A percentile compares a stretch with the other conserved stretches of the same genome.
Conservation (phyloP, 2,888 invertebrate species). For the Brassicogethes aeneus region DNA sequence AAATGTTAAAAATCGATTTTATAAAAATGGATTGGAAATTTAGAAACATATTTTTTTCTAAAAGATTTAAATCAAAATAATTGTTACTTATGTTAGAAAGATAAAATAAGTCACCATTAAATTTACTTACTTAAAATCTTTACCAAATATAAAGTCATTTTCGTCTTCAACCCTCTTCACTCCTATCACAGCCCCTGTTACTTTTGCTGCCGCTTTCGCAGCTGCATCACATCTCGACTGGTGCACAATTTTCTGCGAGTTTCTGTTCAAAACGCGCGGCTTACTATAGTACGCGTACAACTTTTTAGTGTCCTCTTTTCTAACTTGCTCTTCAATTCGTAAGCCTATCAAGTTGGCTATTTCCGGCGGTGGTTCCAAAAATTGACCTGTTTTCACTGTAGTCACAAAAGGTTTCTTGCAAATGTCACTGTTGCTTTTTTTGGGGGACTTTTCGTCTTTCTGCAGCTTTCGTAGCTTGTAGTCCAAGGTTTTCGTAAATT, state of each 20-base stretch:
- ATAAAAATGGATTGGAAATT: too few relatives aligned
- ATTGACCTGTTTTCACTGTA: slow-evolving; percentile 71
- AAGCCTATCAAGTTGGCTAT: slow-evolving; percentile 57
- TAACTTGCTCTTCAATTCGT: slow-evolving; percentile 23
- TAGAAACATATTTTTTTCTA: too few relatives aligned
- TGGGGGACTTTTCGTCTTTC: slow-evolving; percentile 44
- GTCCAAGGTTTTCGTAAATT: slow-evolving; percentile 63
- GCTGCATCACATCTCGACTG: slow-evolving; percentile 35
- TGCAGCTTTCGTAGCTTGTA: slow-evolving; percentile 61
- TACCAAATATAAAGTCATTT: neutral
- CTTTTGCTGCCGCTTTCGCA: slow-evolving; percentile 32
- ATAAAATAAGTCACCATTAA: too few relatives aligned
- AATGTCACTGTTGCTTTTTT: slow-evolving; percentile 19
- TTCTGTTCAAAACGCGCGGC: slow-evolving; percentile 46
- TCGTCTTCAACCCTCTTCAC: slow-evolving; percentile 15
- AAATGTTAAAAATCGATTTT: too few relatives aligned
- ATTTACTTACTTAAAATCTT: neutral
- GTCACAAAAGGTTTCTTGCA: slow-evolving; percentile 60
- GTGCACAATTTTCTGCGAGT: slow-evolving; percentile 29
- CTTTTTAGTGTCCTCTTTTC: slow-evolving; percentile 31
- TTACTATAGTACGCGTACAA: slow-evolving; percentile 59
- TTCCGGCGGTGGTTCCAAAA: slow-evolving; percentile 69
- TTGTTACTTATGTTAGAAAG: too few relatives aligned
- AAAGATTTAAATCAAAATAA: too few relatives aligned
- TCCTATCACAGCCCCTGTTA: slow-evolving; percentile 29